Conservation (phyloP, 2,113 vertebrate genomes). For the Rhinoderma darwinii region DNA sequence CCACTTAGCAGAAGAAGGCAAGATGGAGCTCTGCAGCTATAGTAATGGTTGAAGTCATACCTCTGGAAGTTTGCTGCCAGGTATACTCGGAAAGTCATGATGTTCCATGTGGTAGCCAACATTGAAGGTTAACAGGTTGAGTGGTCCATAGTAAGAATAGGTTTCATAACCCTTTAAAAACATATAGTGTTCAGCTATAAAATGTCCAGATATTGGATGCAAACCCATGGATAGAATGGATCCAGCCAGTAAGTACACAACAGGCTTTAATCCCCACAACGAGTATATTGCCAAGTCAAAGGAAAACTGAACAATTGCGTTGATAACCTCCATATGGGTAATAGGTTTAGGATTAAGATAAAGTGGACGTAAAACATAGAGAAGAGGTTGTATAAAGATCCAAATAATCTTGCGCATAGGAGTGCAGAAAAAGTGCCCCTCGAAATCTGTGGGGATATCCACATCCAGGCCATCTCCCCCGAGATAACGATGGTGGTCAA, state of each 20-base stretch:
- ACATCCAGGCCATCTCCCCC: slow-evolving; percentile 89
- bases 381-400: slow-evolving; percentile 89
- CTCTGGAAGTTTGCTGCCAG: slow-evolving; percentile 89
- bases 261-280: slow-evolving; percentile 88
- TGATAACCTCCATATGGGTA: slow-evolving; percentile 85
- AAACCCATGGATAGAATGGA: slow-evolving; percentile 89
- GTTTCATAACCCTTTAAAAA: slow-evolving; percentile 95
- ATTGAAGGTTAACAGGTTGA: slow-evolving; percentile 96
- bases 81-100: slow-evolving; percentile 98
- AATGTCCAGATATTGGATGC: slow-evolving; percentile 97
- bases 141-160: slow-evolving; percentile 94
- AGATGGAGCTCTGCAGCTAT: neutral
- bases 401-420: slow-evolving; percentile 89
- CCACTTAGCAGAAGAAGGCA: neutral
- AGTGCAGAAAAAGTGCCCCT: slow-evolving; percentile 94
- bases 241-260: slow-evolving; percentile 89
- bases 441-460: slow-evolving; percentile 89
- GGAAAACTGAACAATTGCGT: slow-evolving; percentile 80
- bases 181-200: slow-evolving; percentile 98
- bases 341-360: slow-evolving; percentile 90
- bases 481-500: slow-evolving; percentile 96
- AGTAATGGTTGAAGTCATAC: slow-evolving; percentile 71
- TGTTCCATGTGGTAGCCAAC: slow-evolving; percentile 98
- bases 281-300: slow-evolving; percentile 77
- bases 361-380: slow-evolving; percentile 88